These are phyloP conservation scores for Ranitomeya imitator DNA, from an alignment of 2,113 vertebrate species.

Conservation along the genomic window DNA sequence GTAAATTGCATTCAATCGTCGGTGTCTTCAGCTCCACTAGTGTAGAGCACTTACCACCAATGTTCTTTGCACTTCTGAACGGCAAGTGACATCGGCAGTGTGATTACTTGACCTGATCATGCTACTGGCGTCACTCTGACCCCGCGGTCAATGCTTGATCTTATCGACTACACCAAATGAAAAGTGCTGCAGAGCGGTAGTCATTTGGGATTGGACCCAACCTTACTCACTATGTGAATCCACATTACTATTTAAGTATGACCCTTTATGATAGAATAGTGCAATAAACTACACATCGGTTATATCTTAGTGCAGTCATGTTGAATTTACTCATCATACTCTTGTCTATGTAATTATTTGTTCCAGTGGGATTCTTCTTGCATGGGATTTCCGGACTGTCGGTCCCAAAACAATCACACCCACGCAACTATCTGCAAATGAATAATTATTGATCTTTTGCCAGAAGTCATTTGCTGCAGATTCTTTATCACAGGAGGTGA, in stretches of 20 bases:
- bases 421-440: slow-evolving; percentile 68
- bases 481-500: slow-evolving; percentile 22
- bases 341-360: neutral
- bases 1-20: no score
- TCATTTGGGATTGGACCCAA: no score
- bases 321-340: neutral
- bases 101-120: no score
- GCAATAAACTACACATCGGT: neutral
- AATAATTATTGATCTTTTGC: slow-evolving; percentile 71
- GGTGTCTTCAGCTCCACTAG: no score
- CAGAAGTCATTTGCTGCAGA: slow-evolving; percentile 45
- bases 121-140: no score
- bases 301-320: neutral
- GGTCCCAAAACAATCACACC: slow-evolving; percentile 64
- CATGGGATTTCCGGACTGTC: slow-evolving; percentile 67
- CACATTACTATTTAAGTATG: neutral
- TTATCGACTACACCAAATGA: no score
- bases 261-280: neutral
- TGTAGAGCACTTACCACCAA: no score
- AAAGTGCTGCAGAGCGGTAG: no score
- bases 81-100: no score
- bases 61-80: no score
- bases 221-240: no score
- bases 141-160: no score
- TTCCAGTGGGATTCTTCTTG: slow-evolving; percentile 30